Conservation (phyloP, 2,113 vertebrate species). For the Oncorhynchus tshawytscha region DNA sequence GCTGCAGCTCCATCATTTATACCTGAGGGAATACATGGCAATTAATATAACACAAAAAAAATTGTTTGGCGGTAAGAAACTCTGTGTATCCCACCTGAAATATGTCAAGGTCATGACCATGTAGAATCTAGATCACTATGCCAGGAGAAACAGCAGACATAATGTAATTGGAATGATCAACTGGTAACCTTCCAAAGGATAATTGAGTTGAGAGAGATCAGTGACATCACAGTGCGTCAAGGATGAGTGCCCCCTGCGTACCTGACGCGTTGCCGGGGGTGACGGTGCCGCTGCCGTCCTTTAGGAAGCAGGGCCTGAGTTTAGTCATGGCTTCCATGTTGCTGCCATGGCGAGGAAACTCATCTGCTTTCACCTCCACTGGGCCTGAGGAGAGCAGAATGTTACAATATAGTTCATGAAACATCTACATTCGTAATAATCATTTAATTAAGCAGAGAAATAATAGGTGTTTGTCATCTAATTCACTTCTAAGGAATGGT, state of each 20-base stretch:
- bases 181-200: conserved; percentile 10
- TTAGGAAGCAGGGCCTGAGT: conserved; percentile 88
- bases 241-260: conserved; percentile 44
- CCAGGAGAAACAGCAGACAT: background rate
- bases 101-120: no score
- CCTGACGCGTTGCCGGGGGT: conserved; percentile 95
- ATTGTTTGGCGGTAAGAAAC: background rate
- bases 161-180: background rate
- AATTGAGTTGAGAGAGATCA: background rate
- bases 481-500: no score
- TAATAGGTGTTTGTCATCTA: no score
- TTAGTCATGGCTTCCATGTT: conserved; percentile 81
- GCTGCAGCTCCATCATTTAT: conserved; percentile 94
- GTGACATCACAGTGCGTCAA: background rate
- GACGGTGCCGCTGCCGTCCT: conserved; percentile 84
- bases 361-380: conserved; percentile 86
- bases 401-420: no score
- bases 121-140: no score
- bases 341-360: conserved; percentile 90
- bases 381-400: conserved; percentile 70
- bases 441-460: no score
- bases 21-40: conserved; percentile 68
- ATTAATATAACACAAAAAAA: background rate
- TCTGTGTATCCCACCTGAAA: no score
- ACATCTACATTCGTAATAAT: no score